Base-by-base conservation (phyloP, 2,113 vertebrate genomes). In the Mus spicilegus region DNA sequence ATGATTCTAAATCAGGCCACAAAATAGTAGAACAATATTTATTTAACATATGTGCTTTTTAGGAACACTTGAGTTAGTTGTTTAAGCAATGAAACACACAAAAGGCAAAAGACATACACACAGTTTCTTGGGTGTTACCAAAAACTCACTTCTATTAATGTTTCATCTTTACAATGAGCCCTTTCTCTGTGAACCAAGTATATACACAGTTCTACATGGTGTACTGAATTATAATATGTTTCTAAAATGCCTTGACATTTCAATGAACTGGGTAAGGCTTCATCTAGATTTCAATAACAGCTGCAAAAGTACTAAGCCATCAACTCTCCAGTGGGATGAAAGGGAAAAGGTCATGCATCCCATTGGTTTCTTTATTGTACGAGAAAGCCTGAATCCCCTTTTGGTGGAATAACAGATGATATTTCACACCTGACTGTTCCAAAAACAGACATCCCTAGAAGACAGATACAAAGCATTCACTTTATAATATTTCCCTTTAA, bases 221-320 rank as follows among this genome's bases (percentile, higher is more conserved):
- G 70, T 49, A 87, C 16, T 65, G 67, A 92, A 78, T 84, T 91
- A 94, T 96, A 96, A 86, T 70, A 82, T 85, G 67, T 91, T 91
- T 96, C 84, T 63, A 87, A 78, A 91, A 63, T 90, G 80, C 54
- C 67, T 84, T 96, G 89, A 95, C 56, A 97, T 95, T 96, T 96
- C 89, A 96, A 91, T 96, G 33, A 98, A 61, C 19, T 91, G 9
- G 7, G 56, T 77, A 95, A 93, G 75, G 26, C 24, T 95, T 94
- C n/a, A 87, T 97, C 95, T 90, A 94, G 63, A 94, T 90, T 97
- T 94, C 96, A 95, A 39, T 93, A 96, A 96, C 42, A 95, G 69
- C 54, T 96, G 46, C 54, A 96, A 96, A 98, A 96, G 94, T 86
- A 96, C 11, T 49, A 91, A 54, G 89, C 39, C 19, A 80, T 77